Evolutionary conservation across 2,113 vertebrate species (phyloP).

Genomic region (Gallinago undulata): DNA sequence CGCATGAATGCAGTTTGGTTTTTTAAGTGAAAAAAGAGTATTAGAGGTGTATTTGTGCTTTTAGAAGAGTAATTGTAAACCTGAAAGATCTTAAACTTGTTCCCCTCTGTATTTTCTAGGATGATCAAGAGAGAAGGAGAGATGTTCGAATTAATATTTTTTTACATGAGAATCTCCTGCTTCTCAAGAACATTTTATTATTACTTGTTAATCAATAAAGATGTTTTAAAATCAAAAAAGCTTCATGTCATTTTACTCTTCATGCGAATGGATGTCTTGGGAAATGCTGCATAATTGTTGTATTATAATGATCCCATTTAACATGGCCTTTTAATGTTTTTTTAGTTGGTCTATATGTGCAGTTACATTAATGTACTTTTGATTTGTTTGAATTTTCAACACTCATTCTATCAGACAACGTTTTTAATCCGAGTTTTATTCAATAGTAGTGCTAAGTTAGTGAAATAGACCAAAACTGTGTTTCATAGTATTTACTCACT

Average conservation of each 20-base stretch:
- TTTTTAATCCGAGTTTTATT: background rate
- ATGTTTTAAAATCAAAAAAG: background rate
- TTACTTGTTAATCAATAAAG: background rate
- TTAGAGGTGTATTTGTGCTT: background rate
- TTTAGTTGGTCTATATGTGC: background rate
- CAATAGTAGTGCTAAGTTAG: background rate
- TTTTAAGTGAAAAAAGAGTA: background rate
- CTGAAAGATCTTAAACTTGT: background rate
- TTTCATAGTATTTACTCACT: background rate
- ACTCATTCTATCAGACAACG: background rate
- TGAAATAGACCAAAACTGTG: background rate
- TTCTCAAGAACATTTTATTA: background rate
- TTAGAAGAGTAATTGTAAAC: background rate
- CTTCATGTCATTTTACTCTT: background rate
- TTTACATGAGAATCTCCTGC: background rate
- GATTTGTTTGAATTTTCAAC: background rate
- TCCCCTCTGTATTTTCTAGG: constrained; percentile 25
- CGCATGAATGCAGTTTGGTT: background rate
- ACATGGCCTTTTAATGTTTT: background rate
- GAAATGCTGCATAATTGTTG: background rate
- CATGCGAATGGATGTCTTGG: background rate
- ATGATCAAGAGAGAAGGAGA: background rate
- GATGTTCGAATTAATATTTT: background rate
- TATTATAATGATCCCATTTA: background rate
- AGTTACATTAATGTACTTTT: background rate